Conservation (phyloP, 1,140 invertebrate species). For the Musca domestica region DNA sequence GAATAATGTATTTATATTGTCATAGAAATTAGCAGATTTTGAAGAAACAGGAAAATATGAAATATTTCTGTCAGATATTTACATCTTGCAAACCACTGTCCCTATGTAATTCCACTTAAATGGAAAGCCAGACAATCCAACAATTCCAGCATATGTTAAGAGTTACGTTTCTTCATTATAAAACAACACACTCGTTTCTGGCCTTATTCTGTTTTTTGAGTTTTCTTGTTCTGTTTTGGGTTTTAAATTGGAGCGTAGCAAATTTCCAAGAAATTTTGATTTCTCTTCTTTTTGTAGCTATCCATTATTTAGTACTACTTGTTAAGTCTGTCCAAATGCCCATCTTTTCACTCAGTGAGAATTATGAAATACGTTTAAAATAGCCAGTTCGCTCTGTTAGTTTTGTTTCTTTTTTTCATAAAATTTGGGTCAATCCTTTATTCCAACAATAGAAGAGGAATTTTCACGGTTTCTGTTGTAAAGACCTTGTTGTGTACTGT, state of each 20-base stretch:
- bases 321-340: too few relatives aligned
- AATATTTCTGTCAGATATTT: too few relatives aligned
- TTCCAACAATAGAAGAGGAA: not conserved
- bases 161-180: not conserved
- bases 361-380: too few relatives aligned
- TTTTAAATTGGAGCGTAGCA: constrained; percentile 22
- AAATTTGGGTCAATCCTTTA: constrained; percentile 14
- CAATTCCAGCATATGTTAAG: not conserved
- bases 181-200: not conserved
- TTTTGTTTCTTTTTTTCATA: not conserved
- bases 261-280: constrained; percentile 20
- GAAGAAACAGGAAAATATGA: too few relatives aligned
- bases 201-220: not conserved
- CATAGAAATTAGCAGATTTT: too few relatives aligned
- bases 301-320: not conserved
- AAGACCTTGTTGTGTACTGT: not conserved
- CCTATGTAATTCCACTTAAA: too few relatives aligned
- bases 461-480: not conserved
- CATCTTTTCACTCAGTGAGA: too few relatives aligned
- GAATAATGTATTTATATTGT: too few relatives aligned
- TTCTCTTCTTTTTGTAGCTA: constrained; percentile 2
- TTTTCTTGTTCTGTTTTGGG: not conserved
- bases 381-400: not conserved
- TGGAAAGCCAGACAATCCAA: too few relatives aligned
- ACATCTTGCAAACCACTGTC: too few relatives aligned